phyloP scores from a whole-genome alignment of 2,797 vertebrate genomes.

The Prionace glauca region DNA sequence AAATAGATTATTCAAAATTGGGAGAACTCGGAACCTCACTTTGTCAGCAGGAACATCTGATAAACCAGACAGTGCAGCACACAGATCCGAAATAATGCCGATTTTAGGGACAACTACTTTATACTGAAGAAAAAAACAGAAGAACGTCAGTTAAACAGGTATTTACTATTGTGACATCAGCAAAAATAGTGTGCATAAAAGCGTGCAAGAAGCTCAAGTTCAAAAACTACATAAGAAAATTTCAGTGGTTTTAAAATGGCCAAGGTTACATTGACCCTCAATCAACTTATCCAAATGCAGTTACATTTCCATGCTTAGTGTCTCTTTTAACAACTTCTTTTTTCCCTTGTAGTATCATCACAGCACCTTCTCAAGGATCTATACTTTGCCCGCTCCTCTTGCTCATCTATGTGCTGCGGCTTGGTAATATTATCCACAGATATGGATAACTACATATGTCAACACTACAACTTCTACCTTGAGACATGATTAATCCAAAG shows the following conservation, averaged over 20 bases:
- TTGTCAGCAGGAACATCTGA: slow-evolving; percentile 85
- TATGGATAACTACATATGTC: background rate
- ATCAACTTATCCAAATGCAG: background rate
- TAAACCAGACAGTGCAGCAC: slow-evolving; percentile 75
- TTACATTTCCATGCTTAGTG: background rate
- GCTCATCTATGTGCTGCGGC: background rate
- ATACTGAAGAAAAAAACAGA: slow-evolving; percentile 69
- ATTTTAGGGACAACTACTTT: slow-evolving; percentile 97
- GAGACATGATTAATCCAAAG: background rate
- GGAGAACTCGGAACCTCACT: slow-evolving; percentile 56
- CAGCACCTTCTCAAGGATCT: background rate
- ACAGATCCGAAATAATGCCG: slow-evolving; percentile 93
- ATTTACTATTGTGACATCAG: background rate
- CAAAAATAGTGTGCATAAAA: background rate
- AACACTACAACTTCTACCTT: background rate
- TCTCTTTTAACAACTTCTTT: background rate
- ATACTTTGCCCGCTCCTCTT: background rate
- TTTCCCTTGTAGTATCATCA: background rate
- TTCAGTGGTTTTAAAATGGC: too few relatives aligned
- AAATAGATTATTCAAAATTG: slow-evolving; percentile 14
- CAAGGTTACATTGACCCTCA: background rate
- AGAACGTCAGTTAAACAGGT: slow-evolving; percentile 17
- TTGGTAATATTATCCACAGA: too few relatives aligned
- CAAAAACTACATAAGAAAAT: background rate
- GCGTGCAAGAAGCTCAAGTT: background rate